Evolutionary conservation across 2,797 vertebrate species (phyloP).

Genomic region (Oreochromis mossambicus): DNA sequence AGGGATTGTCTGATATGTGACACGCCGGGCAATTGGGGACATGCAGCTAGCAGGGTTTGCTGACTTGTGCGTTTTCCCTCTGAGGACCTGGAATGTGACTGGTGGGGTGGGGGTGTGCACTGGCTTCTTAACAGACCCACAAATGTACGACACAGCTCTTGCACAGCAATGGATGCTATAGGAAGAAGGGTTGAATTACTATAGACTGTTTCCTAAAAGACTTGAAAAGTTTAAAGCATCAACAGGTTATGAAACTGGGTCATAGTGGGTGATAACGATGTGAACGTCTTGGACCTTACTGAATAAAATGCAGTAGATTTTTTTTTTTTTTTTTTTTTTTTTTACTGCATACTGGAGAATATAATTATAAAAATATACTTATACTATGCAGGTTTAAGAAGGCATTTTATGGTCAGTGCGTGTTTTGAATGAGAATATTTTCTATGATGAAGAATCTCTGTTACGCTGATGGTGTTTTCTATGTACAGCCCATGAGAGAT

Average conservation of each 20-base stretch:
- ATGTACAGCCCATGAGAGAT: constrained; percentile 10
- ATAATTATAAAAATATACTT: neutral
- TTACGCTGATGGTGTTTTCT: neutral
- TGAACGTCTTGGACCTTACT: neutral
- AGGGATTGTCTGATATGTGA: constrained; percentile 70
- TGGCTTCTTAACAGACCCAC: constrained; percentile 15
- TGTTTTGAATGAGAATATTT: neutral
- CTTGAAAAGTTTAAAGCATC: neutral
- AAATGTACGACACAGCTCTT: constrained; percentile 6
- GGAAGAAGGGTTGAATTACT: neutral
- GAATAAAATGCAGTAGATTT: neutral
- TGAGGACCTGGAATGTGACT: constrained; percentile 60
- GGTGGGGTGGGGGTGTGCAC: constrained; percentile 2
- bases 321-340: neutral
- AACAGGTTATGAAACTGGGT: neutral
- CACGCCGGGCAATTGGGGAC: constrained; percentile 56
- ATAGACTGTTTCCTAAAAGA: neutral
- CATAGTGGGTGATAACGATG: neutral
- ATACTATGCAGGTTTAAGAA: neutral
- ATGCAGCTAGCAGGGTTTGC: constrained; percentile 54
- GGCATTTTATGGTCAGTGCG: neutral
- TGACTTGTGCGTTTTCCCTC: constrained; percentile 56
- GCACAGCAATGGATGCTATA: neutral
- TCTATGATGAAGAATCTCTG: neutral
- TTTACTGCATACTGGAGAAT: neutral